Evolutionary conservation across 2,113 vertebrate species (phyloP), one percentile per base, ranked within the genome.

Genomic region (Trogon surrucura): DNA sequence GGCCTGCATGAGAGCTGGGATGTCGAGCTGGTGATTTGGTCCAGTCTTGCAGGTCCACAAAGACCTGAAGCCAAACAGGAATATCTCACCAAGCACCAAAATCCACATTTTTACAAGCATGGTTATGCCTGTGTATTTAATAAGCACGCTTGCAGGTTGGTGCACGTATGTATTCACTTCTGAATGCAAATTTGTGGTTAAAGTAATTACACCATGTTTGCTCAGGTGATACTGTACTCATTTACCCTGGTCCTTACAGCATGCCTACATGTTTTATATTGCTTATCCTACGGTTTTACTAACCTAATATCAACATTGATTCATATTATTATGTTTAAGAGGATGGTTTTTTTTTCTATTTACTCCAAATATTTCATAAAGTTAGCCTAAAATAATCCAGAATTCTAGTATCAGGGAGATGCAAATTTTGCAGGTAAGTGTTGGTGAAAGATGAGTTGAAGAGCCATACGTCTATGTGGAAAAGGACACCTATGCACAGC

Each of bases 1-100:
- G 30, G 3, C 2, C 8, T 2, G 1, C 1, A 0, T 5, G 53
- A 41, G 13, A 66, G 47, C 60, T 25, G 32, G 47, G 29, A 29
- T 5, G 16, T 6, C 0, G 6, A 38, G 3, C 9, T 3, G 11
- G 60, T 47, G 34, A 23, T 41, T 27, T 20, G 47, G 34, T 58
- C 13, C 16, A 6, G 10, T 1, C 21, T 10, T 50, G 23, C 5
- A 16, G 23, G 5, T n/a, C 34, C 44, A 3, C 53, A 27, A 44
- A 36, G 25, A 23, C 5, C 41, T 36, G 36, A 22, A 50, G 30
- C 23, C 22, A 11, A 10, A 11, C 13, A 21, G 65, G 51, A 57
- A 17, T 20, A 9, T 7, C 26, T 61, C 26, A 26, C 4, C 26
- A 6, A 0, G 6, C n/a, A 25, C 7, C 19, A 65, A 56, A 78